Base-by-base conservation (phyloP, 1,140 invertebrate species). In the Eupeodes corollae region DNA sequence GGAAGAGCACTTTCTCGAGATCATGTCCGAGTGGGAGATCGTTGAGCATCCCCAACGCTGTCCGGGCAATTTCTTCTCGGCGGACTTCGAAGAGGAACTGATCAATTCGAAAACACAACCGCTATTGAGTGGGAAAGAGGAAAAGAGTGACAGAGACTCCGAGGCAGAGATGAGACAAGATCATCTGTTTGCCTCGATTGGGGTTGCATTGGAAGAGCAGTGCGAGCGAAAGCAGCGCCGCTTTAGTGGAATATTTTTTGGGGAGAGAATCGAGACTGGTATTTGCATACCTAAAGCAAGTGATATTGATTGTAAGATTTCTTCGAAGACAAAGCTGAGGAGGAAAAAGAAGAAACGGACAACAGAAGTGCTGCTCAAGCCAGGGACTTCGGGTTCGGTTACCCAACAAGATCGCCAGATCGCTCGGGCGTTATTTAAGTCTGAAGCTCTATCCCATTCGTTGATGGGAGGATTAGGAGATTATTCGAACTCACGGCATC, bases 11-110 rank as follows among this genome's bases (percentile, higher is more conserved):
- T 67, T 67, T 32, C 50, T 67, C 2, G 52, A 59, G 38, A 58
- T 67, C 5, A 67, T 67, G 61, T 53, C 61, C 40, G 63, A 67
- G 6, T 67, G 63, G 63, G 63, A 66, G 40, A 62, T 67, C 12
- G 47, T 67, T 3, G 57, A 62, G 40, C 52, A 56, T 55, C 63
- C 63, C n/a, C 18, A 38, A n/a, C 49, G 30, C 34, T 49, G 53
- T 5, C 31, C 18, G 19, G 42, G 49, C 14, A 67, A 67, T 10
- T 67, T 52, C 35, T 67, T 67, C 21, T 62, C 58, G 0, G 63
- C 50, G 0, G 63, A 67, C 35, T 67, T 67, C 34, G 63, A 67
- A 30, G 63, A 66, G 31, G 63, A 67, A 39, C 40, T 67, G 15
- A 40, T 66, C 14, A 54, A 59, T 21, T 51, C 49, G 16, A 45